Conservation (phyloP, 2,797 vertebrate species). For the Enteromius radiatus region DNA sequence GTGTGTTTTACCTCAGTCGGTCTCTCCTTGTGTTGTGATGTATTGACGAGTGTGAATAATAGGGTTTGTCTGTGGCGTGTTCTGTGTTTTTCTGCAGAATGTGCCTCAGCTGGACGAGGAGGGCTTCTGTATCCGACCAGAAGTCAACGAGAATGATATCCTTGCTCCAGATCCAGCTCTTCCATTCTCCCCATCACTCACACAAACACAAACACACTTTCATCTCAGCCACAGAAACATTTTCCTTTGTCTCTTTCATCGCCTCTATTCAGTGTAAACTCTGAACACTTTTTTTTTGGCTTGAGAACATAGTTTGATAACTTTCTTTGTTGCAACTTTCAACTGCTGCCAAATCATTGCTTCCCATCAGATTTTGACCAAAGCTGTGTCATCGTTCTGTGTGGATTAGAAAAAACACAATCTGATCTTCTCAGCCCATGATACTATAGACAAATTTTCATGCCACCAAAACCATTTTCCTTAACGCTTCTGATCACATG, state of each 20-base stretch:
- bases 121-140: slow-evolving; percentile 95
- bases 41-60: slow-evolving; percentile 27
- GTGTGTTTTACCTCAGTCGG: slow-evolving; percentile 29
- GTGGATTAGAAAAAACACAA: not conserved
- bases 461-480: slow-evolving; percentile 43
- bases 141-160: slow-evolving; percentile 94
- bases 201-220: not conserved
- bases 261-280: not conserved
- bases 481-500: slow-evolving; percentile 82
- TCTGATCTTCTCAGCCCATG: not conserved
- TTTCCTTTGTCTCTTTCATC: slow-evolving; percentile 27
- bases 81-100: slow-evolving; percentile 77
- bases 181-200: not conserved
- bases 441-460: not conserved
- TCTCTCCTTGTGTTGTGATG: slow-evolving; percentile 32
- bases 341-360: slow-evolving; percentile 13
- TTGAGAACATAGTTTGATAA: slow-evolving; percentile 28
- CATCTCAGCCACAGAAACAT: slow-evolving; percentile 25
- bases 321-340: slow-evolving; percentile 20
- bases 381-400: not conserved
- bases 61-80: slow-evolving; percentile 26
- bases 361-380: slow-evolving; percentile 28
- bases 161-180: slow-evolving; percentile 67
- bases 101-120: slow-evolving; percentile 94
- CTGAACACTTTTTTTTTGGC: slow-evolving; percentile 25